A percentile compares a stretch with the other conserved stretches of the same genome.
Evolutionary conservation across 1,140 invertebrate genomes (phyloP).

Genomic region (Neocloeon triangulifer): DNA sequence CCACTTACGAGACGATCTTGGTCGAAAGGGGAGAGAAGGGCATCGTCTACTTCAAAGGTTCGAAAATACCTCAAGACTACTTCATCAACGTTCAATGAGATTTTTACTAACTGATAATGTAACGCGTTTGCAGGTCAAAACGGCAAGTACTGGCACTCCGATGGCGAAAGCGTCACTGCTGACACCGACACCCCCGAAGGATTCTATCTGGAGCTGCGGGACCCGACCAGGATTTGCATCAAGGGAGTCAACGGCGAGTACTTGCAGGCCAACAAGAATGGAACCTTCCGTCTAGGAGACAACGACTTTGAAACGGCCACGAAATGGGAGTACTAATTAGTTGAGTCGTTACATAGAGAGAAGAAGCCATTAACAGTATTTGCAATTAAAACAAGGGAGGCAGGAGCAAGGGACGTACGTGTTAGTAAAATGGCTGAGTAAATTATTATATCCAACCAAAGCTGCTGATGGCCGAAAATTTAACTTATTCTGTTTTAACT

Average conservation of each 20-base stretch:
- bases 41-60: slow-evolving; percentile 81
- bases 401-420: too few species aligned
- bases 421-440: too few species aligned
- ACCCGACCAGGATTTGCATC: slow-evolving; percentile 78
- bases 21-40: slow-evolving; percentile 78
- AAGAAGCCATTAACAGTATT: too few species aligned
- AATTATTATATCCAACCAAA: too few species aligned
- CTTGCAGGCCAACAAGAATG: slow-evolving; percentile 83
- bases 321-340: slow-evolving; percentile 77
- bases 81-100: slow-evolving; percentile 1
- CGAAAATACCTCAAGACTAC: too few species aligned
- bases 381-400: too few species aligned
- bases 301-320: slow-evolving; percentile 57
- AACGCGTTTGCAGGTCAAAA: slow-evolving; percentile 45
- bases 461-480: too few species aligned
- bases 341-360: too few species aligned
- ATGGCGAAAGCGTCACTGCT: slow-evolving; percentile 64
- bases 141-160: slow-evolving; percentile 81
- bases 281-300: slow-evolving; percentile 64
- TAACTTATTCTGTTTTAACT: too few species aligned
- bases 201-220: slow-evolving; percentile 79
- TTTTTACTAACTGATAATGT: slow-evolving; percentile 1
- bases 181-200: slow-evolving; percentile 60
- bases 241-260: slow-evolving; percentile 57
- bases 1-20: slow-evolving; percentile 77